Evolutionary conservation across 2,113 vertebrate genomes (phyloP).

Genomic region (Mystacornis crossleyi): DNA sequence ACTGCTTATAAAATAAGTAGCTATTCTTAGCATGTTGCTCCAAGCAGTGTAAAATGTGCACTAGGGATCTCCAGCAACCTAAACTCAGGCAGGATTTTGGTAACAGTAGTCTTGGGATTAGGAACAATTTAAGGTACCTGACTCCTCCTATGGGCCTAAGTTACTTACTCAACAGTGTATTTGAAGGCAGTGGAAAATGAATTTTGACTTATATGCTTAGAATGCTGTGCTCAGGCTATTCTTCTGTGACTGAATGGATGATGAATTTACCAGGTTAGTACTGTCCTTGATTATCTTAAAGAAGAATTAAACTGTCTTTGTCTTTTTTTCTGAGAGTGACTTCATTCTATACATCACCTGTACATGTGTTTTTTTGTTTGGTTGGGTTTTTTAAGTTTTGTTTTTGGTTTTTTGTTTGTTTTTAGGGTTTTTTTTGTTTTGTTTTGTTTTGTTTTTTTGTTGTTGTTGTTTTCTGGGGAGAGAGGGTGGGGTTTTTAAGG

Average conservation of each 20-base stretch:
- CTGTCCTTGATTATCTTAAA: not conserved
- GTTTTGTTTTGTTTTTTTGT: no score
- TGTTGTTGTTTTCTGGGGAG: no score
- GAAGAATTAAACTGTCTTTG: not conserved
- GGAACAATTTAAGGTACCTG: not conserved
- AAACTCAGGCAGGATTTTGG: not conserved
- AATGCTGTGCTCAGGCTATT: not conserved
- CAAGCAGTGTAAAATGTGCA: not conserved
- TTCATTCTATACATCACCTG: not conserved
- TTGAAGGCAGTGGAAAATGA: not conserved
- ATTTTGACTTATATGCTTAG: not conserved
- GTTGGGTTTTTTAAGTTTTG: no score
- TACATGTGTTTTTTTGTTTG: not conserved
- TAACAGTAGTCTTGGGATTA: not conserved
- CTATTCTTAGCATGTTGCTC: not conserved
- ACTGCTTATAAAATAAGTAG: not conserved
- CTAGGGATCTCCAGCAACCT: not conserved
- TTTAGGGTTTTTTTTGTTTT: not conserved
- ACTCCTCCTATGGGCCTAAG: not conserved
- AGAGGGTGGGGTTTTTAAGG: no score
- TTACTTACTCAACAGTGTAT: not conserved
- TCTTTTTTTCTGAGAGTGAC: not conserved
- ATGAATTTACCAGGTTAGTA: not conserved
- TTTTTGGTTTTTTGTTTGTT: not conserved
- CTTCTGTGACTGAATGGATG: not conserved